Percentiles rank a stretch among this genome's conserved stretches.
These are phyloP conservation scores for Chaitophorus viminalis DNA, from an alignment of 2,888 invertebrate genomes.

Conservation along the genomic window DNA sequence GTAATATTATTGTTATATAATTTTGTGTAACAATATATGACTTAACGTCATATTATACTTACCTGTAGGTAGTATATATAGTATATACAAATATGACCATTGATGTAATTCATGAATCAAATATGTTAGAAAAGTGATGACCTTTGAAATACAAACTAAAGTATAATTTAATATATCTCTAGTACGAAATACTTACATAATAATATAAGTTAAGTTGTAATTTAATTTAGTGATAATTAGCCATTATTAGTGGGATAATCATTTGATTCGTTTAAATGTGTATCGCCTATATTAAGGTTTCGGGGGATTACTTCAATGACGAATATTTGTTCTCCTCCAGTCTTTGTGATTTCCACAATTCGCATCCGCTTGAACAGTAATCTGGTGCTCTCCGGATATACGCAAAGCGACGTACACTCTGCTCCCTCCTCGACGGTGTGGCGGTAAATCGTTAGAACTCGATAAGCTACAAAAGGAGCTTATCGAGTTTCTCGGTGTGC, in stretches of 20 bases:
- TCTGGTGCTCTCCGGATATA: conserved; percentile 53
- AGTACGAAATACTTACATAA: neutral
- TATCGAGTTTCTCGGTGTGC: conserved; percentile 54
- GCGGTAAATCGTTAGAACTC: conserved; percentile 56
- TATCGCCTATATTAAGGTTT: neutral
- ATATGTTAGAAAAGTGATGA: no score
- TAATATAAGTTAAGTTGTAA: neutral
- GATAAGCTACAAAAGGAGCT: conserved; percentile 57
- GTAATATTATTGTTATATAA: no score
- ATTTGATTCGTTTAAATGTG: conserved; percentile 15
- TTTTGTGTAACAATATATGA: no score
- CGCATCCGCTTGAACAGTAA: conserved; percentile 33
- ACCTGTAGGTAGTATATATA: no score
- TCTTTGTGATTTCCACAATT: conserved; percentile 36
- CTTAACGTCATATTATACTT: no score
- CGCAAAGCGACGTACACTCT: conserved; percentile 22
- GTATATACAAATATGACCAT: no score
- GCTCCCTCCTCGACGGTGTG: neutral
- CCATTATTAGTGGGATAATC: neutral
- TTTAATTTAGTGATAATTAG: conserved; percentile 8
- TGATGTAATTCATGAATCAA: no score
- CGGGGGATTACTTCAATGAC: conserved; percentile 41
- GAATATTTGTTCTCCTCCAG: conserved; percentile 42
- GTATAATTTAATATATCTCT: no score
- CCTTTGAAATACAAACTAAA: no score